Evolutionary conservation across 2,888 invertebrate species (phyloP), one percentile per base, ranked within the genome.

Genomic region (Drosophila histrio): DNA sequence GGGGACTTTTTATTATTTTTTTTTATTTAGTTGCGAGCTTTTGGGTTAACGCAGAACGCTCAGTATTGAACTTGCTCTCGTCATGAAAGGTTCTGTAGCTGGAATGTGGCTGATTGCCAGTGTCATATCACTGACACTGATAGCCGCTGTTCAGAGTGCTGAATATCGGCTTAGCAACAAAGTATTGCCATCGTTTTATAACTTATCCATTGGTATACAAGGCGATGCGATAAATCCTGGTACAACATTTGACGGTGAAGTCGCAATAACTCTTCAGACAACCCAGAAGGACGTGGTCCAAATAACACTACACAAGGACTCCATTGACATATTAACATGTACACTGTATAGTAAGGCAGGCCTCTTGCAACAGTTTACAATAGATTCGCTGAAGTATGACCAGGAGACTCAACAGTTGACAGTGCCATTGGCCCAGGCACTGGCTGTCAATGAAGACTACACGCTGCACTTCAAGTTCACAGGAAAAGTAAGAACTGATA

Each of bases 161-260:
- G 68, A 79, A 13, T 90, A 89, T 60, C 90, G 91, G n/a, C 74
- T 91, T 15, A 67, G 67, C 0, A 91, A 87, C 0, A 91, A 92
- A 1, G 92, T 94, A 0, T 46, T 77, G 11, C 95, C 95, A 0
- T 80, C 73, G 0, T 88, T 88, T 3, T 95, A 95, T 68, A 91
- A 92, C 50, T 91, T 95, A 0, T 78, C 91, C 1, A 85, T 95
- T 1, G 91, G 90, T 1, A 93, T 79, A 3, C 39, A 57, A 1
- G 59, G 64, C 13, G 79, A 83, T 65, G 71, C 52, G 3, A 43
- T 57, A 1, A 79, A 81, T 22, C 74, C 72, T 3, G 13, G 6
- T 4, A 77, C 86, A 26, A 88, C 77, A 2, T 91, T 89, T 49
- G 63, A 86, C 36, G 91, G 90, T 6, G 62, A 79, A 17, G 89